Percentiles rank a stretch among this genome's conserved stretches.
These are phyloP conservation scores for Vireo altiloquus DNA, from an alignment of 2,113 vertebrate genomes.

Conservation along the genomic window DNA sequence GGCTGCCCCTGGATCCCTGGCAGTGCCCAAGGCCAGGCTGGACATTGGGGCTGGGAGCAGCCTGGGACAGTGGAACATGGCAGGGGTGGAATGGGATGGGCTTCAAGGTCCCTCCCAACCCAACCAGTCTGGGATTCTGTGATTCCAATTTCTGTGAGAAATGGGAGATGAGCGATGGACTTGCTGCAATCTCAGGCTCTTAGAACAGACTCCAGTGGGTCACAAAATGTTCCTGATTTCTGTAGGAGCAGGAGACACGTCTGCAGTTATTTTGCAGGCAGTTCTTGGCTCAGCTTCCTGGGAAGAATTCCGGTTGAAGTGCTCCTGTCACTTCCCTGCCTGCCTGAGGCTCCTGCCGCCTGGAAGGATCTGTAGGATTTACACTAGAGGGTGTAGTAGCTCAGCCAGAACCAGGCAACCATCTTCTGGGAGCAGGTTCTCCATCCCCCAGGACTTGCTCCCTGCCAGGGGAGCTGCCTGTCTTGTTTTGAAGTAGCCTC, in stretches of 20 bases:
- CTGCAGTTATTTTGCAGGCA: background rate
- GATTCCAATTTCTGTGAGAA: background rate
- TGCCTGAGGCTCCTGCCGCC: background rate
- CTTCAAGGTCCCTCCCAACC: fast-evolving
- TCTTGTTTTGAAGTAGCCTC: background rate
- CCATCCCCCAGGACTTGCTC: background rate
- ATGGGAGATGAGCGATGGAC: background rate
- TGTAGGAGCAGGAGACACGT: background rate
- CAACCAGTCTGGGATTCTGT: background rate
- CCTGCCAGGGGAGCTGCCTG: background rate
- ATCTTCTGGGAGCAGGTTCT: background rate
- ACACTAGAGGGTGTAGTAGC: slow-evolving; percentile 49
- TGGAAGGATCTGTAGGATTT: background rate
- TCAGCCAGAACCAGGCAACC: slow-evolving; percentile 13
- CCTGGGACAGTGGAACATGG: background rate
- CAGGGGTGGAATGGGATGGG: fast-evolving
- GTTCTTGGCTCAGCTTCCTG: background rate
- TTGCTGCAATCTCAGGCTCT: background rate
- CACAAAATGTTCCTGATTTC: background rate
- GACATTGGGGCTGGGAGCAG: background rate
- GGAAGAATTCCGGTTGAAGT: background rate
- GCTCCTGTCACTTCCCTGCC: background rate
- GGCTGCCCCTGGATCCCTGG: background rate
- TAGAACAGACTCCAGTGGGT: fast-evolving
- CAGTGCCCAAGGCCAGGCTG: background rate